Base-by-base conservation (phyloP, 1,140 invertebrate genomes). In the Caenorhabditis briggsae region DNA sequence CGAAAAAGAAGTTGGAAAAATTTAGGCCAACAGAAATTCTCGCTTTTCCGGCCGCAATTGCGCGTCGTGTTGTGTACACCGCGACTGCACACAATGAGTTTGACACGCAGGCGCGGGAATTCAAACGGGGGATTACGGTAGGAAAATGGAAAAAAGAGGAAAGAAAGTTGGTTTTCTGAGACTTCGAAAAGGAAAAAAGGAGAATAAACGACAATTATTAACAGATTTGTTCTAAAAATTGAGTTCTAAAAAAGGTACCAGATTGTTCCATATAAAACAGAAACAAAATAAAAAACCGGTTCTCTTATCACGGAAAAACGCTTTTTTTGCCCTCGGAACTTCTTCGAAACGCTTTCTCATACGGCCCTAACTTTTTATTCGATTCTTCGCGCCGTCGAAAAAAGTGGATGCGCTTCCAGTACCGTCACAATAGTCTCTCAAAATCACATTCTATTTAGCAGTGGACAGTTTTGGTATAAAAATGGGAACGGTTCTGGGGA, bases 381-480 rank as follows among this genome's bases (percentile, higher is more conserved):
- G 70, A 78, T 78, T 78, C 46, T 78, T 50, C 70, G 46, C 43
- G 43, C 41, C 23, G 46, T 9, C 70, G 70, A 78, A 78, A 78
- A 78, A 78, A 78, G 70, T 78, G 70, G 70, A 78, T 50, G 43
- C 70, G 70, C 70, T 78, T 78, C 70, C 70, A 78, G 70, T 78
- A 78, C 70, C 70, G 70, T 78, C 46, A 78, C 33, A n/a, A 8
- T n/a, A 16, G 8, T 70, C 65, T 70, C 65, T 70, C 70, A 43
- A 43, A 18, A 23, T 23, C 33, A 12, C 46, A 78, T 78, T 78
- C 11, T 78, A 23, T 78, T 20, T 78, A 46, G 20, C 9, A 46
- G 14, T 20, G 2, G 0, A 53, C 70, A 23, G 20, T 50, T 78
- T 50, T 46, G 23, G 46, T 78, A 78, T 78, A 50, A 78, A n/a